A percentile compares a stretch with the other conserved stretches of the same genome.
phyloP scores from a whole-genome alignment of 2,113 vertebrate species.

The Serilophus lunatus region DNA sequence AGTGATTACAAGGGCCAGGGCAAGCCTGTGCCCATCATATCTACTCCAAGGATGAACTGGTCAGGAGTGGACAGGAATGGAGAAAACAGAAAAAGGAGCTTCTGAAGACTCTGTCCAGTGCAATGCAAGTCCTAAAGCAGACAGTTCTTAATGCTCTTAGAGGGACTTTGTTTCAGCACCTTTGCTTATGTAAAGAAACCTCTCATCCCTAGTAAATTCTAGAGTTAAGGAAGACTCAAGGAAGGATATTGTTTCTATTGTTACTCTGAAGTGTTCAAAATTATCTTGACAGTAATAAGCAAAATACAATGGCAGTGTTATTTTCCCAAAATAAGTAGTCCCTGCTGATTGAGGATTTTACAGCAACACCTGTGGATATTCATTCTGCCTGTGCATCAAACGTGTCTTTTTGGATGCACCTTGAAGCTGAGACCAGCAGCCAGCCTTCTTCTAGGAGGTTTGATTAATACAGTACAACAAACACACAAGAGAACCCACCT shows the following conservation, averaged over 20 bases:
- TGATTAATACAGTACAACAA: neutral
- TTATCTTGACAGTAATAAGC: neutral
- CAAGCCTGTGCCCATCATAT: neutral
- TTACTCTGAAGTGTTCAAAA: neutral
- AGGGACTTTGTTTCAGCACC: neutral
- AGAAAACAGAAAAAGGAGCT: neutral
- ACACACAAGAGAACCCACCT: no score
- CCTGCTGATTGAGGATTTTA: neutral
- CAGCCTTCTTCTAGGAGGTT: neutral
- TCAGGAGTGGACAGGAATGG: neutral
- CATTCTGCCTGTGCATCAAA: neutral
- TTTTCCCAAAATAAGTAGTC: neutral
- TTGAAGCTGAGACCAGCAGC: neutral
- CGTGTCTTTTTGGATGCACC: neutral
- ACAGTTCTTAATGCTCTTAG: neutral
- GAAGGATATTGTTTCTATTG: neutral
- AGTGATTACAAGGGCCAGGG: neutral
- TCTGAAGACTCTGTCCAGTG: neutral
- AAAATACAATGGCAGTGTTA: neutral
- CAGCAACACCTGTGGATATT: neutral
- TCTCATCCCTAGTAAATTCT: neutral
- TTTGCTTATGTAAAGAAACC: neutral
- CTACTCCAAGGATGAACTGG: no score
- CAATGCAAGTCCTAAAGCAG: neutral
- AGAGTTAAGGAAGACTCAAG: neutral